phyloP scores from a whole-genome alignment of 2,113 vertebrate species.

The Lynx canadensis region DNA sequence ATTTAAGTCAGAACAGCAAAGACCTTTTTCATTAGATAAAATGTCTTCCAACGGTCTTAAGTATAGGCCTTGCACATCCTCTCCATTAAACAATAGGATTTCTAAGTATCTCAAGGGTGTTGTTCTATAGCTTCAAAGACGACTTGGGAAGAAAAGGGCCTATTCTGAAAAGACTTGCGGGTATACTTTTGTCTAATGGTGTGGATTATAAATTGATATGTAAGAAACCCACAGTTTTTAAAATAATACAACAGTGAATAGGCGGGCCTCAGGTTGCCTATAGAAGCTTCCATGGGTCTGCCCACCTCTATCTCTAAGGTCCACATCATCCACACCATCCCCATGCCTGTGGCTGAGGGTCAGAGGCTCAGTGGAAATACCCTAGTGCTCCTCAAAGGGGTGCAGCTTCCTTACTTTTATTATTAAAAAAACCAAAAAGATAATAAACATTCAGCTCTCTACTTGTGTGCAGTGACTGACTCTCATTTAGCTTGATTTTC shows the following conservation, averaged over 20 bases:
- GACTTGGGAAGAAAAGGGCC: background rate
- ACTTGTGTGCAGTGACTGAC: constrained; percentile 47
- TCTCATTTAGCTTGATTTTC: constrained; percentile 76
- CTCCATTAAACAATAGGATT: background rate
- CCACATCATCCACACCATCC: accelerated
- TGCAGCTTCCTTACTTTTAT: background rate
- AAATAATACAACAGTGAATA: background rate
- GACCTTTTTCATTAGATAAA: background rate
- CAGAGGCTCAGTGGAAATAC: too few species aligned
- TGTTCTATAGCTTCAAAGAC: background rate
- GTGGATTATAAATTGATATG: background rate
- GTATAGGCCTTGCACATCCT: background rate
- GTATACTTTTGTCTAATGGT: background rate
- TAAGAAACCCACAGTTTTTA: background rate
- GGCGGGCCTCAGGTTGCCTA: background rate
- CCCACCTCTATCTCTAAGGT: background rate
- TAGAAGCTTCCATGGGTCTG: background rate
- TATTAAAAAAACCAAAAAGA: background rate
- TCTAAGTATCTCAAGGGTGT: background rate
- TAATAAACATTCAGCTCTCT: constrained; percentile 36
- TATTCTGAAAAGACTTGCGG: constrained; percentile 5
- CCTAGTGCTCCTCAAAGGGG: background rate
- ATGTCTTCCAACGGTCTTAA: background rate
- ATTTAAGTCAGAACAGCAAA: background rate
- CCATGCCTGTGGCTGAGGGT: background rate